Percentiles rank a stretch among this genome's conserved stretches.
These are phyloP conservation scores for Eospalax fontanierii DNA, from an alignment of 2,797 vertebrate species.

Conservation along the genomic window DNA sequence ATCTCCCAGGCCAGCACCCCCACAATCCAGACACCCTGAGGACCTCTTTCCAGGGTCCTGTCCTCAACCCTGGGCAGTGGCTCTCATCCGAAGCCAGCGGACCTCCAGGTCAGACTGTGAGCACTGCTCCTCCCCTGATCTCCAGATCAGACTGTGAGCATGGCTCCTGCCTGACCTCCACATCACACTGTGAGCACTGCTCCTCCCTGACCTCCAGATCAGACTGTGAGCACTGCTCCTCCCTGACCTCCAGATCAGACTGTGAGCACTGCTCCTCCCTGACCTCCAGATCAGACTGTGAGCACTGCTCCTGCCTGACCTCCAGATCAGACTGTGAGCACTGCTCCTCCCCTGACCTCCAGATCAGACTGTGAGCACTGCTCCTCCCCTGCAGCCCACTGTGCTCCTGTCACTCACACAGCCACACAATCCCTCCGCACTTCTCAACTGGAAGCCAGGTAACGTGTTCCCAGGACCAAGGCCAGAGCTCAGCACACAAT, in stretches of 20 bases:
- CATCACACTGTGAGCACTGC: fast-evolving
- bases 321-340: fast-evolving
- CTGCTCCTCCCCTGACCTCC: too few relatives aligned
- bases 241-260: not conserved
- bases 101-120: not conserved
- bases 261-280: too few relatives aligned
- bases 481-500: not conserved
- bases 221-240: fast-evolving
- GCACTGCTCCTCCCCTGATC: fast-evolving
- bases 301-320: too few relatives aligned
- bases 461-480: not conserved
- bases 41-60: not conserved
- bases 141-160: fast-evolving
- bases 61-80: not conserved
- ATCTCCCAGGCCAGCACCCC: not conserved
- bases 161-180: too few relatives aligned
- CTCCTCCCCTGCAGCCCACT: too few relatives aligned
- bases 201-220: not conserved
- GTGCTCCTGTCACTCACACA: not conserved
- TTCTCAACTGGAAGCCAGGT: not conserved
- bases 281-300: fast-evolving
- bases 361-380: fast-evolving
- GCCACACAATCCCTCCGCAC: not conserved
- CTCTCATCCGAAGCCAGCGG: not conserved
- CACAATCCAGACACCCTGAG: not conserved